Evolutionary conservation across 2,888 invertebrate genomes (phyloP).

Genomic region (Apocheima hispidaria): DNA sequence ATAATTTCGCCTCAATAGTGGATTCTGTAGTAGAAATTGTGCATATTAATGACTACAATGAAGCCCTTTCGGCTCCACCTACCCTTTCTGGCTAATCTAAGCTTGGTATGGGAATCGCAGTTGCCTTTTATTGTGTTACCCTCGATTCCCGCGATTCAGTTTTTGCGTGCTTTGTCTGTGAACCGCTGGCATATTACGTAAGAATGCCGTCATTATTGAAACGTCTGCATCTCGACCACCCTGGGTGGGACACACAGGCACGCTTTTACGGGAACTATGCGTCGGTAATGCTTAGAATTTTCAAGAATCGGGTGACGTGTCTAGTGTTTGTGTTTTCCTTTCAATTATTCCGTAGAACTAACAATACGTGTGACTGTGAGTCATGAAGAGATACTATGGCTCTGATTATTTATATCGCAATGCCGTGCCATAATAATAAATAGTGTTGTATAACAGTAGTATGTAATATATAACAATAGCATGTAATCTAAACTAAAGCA

Average conservation of each 20-base stretch:
- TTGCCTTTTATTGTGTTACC: slow-evolving; percentile 66
- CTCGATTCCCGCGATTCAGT: slow-evolving; percentile 69
- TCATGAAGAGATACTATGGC: background rate
- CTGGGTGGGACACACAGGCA: slow-evolving; percentile 68
- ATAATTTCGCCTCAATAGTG: no score
- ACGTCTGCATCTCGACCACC: slow-evolving; percentile 75
- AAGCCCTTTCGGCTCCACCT: no score
- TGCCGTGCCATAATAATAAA: no score
- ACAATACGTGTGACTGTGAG: background rate
- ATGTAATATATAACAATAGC: no score
- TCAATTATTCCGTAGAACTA: background rate
- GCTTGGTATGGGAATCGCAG: slow-evolving; percentile 45
- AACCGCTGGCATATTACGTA: slow-evolving; percentile 69
- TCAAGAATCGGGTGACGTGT: slow-evolving; percentile 29
- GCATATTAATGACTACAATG: no score
- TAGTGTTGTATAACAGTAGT: no score
- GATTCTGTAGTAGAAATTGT: no score
- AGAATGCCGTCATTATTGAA: slow-evolving; percentile 75
- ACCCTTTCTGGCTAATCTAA: background rate
- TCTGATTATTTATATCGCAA: no score
- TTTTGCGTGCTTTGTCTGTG: slow-evolving; percentile 66
- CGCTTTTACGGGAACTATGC: slow-evolving; percentile 58
- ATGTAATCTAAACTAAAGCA: no score
- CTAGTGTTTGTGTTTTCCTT: slow-evolving; percentile 5
- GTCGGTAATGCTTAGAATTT: slow-evolving; percentile 33